Conservation (phyloP, 2,888 invertebrate species). For the Harpagoxenus sublaevis region DNA sequence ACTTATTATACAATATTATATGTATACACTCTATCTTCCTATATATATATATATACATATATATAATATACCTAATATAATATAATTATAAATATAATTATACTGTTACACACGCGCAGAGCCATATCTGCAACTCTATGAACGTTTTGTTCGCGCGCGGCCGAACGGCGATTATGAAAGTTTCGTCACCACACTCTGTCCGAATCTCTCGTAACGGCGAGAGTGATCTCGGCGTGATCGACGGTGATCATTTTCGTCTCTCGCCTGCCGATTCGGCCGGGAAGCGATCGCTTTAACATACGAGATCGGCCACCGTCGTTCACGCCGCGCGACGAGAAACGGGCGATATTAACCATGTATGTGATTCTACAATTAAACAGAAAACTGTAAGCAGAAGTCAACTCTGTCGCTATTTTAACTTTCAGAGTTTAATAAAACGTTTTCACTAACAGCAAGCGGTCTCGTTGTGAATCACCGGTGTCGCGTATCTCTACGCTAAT, state of each 20-base stretch:
- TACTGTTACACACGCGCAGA: conserved; percentile 62
- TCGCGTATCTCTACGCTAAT: background rate
- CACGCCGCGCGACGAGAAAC: background rate
- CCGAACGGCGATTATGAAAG: conserved; percentile 53
- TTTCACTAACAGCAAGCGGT: conserved; percentile 80
- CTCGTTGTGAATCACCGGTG: conserved; percentile 2
- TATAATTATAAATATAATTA: conserved; percentile 59
- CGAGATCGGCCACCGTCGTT: conserved; percentile 33
- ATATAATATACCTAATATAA: conserved; percentile 3
- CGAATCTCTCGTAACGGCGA: conserved; percentile 42
- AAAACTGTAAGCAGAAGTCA: conserved; percentile 68
- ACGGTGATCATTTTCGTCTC: background rate
- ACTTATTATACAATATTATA: conserved; percentile 58
- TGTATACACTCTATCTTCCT: conserved; percentile 56
- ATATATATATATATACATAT: conserved; percentile 15
- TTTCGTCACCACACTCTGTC: conserved; percentile 57
- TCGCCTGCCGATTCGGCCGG: background rate
- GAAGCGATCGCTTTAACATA: background rate
- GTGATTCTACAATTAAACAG: conserved; percentile 71
- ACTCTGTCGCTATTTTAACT: conserved; percentile 84
- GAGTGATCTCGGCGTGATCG: conserved; percentile 5
- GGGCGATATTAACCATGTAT: conserved; percentile 75
- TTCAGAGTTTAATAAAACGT: conserved; percentile 85
- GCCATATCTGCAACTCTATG: conserved; percentile 52
- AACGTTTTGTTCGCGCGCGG: conserved; percentile 51